Conservation (phyloP, 2,888 invertebrate genomes). For the Pristionchus exspectatus region DNA sequence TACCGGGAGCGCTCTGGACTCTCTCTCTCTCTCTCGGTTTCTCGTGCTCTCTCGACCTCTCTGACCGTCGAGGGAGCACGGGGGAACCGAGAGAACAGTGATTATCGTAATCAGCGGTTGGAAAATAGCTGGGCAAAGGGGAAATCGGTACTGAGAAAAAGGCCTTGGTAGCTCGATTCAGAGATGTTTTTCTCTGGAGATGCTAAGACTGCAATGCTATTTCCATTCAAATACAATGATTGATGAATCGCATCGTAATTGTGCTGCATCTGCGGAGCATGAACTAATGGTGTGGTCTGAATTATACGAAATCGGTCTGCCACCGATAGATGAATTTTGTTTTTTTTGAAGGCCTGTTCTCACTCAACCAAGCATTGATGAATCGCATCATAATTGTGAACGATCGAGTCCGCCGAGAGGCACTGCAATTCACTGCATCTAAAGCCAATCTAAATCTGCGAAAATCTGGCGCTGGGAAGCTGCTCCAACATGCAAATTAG, state of each 20-base stretch:
- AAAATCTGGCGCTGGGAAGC: background rate
- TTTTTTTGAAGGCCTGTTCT: too few relatives aligned
- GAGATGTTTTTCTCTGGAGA: background rate
- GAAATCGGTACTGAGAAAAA: background rate
- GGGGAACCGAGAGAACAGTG: background rate
- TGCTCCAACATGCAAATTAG: background rate
- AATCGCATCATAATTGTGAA: background rate
- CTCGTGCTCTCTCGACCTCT: background rate
- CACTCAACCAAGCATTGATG: too few relatives aligned
- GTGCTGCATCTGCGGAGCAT: too few relatives aligned
- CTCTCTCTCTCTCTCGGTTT: background rate
- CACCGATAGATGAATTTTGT: too few relatives aligned
- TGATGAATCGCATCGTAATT: too few relatives aligned
- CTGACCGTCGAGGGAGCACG: background rate
- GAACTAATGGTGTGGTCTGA: too few relatives aligned
- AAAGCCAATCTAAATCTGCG: background rate
- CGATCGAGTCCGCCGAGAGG: too few relatives aligned
- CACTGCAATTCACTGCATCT: too few relatives aligned
- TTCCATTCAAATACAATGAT: too few relatives aligned
- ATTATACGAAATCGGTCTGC: too few relatives aligned
- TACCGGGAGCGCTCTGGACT: background rate
- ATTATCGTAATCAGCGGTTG: conserved; percentile 12
- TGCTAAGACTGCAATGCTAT: too few relatives aligned
- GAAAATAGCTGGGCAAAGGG: too few relatives aligned
- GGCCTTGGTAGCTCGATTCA: background rate